These are phyloP conservation scores for Osmerus mordax DNA, from an alignment of 2,113 vertebrate species.

Conservation along the genomic window DNA sequence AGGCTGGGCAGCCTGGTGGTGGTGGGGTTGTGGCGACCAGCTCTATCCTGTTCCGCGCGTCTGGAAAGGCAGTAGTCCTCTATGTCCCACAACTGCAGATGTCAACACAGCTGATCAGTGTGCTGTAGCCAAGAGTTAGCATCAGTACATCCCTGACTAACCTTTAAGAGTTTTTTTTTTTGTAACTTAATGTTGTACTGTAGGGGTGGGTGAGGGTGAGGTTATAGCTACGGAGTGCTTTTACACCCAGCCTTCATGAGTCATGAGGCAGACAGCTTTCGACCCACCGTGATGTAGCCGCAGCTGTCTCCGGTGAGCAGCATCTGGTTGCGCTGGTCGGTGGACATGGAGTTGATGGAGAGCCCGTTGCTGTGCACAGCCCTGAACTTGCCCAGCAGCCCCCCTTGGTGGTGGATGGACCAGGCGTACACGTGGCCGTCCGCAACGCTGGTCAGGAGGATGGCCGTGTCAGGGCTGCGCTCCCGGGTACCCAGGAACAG, in stretches of 20 bases:
- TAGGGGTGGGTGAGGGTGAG: too few species aligned
- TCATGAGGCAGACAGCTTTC: background rate
- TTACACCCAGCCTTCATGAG: too few species aligned
- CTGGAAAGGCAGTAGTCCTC: conserved; percentile 52
- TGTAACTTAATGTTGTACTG: background rate
- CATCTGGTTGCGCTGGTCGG: conserved; percentile 33
- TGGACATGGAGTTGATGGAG: conserved; percentile 34
- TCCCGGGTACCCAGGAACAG: conserved; percentile 49
- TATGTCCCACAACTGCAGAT: conserved; percentile 66
- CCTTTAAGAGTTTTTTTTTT: background rate
- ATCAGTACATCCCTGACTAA: background rate
- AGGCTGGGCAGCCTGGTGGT: conserved; percentile 28
- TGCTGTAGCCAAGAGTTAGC: background rate
- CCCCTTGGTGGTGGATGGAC: conserved; percentile 38
- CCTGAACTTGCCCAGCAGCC: conserved; percentile 52
- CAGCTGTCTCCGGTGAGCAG: conserved; percentile 45
- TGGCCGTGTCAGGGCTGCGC: conserved; percentile 16
- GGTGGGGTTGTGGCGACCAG: background rate
- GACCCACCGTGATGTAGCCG: conserved; percentile 52
- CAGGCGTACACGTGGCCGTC: conserved; percentile 45
- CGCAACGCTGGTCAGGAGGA: conserved; percentile 32
- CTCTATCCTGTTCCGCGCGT: background rate
- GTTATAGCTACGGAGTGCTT: too few species aligned
- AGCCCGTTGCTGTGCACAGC: background rate
- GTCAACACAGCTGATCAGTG: background rate